Conservation (phyloP, 2,113 vertebrate species). For the Aphelocoma coerulescens region DNA sequence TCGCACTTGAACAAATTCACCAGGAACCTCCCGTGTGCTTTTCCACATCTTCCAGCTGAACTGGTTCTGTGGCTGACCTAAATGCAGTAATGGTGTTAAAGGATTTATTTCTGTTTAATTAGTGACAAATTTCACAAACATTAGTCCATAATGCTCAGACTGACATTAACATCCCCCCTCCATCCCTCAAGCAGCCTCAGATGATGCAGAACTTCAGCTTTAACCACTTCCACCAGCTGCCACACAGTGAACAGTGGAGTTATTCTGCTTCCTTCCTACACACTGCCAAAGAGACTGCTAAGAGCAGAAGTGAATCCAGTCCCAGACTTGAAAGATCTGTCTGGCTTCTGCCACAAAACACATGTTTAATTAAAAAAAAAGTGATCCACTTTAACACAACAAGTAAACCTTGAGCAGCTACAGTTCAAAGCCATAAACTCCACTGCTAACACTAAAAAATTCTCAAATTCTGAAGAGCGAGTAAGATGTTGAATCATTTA, state of each 20-base stretch:
- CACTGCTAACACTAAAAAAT: neutral
- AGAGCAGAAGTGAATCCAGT: neutral
- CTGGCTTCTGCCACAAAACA: neutral
- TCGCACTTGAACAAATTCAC: neutral
- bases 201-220: neutral
- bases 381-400: neutral
- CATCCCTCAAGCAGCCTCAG: neutral
- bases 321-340: neutral
- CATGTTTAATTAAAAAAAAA: neutral
- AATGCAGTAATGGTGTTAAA: neutral
- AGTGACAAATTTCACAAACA: neutral
- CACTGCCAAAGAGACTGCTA: neutral
- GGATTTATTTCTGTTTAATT: constrained; percentile 23
- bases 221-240: neutral
- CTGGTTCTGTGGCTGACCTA: neutral
- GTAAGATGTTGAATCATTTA: neutral
- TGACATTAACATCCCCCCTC: neutral
- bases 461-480: neutral
- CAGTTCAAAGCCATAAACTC: neutral
- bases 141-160: neutral
- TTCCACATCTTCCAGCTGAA: neutral
- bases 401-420: neutral
- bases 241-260: neutral
- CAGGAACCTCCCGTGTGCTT: neutral
- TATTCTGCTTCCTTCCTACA: neutral